Conservation (phyloP, 2,888 invertebrate species). For the Hecatera dysodea region DNA sequence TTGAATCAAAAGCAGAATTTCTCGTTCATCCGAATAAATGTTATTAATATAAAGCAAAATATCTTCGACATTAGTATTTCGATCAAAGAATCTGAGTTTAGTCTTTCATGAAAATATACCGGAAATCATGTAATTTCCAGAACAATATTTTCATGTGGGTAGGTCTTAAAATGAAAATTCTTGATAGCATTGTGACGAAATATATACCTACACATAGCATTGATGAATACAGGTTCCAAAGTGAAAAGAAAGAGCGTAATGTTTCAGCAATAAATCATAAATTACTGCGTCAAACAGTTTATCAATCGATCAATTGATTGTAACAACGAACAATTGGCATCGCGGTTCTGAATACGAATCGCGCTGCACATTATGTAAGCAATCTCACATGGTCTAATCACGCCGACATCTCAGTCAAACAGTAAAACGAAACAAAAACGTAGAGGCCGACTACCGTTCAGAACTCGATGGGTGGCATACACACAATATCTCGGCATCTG, state of each 20-base stretch:
- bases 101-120: constrained; percentile 17
- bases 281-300: constrained; percentile 40
- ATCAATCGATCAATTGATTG: constrained; percentile 53
- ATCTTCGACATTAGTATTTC: constrained; percentile 15
- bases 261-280: constrained; percentile 54
- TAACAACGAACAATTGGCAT: constrained; percentile 51
- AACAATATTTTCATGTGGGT: constrained; percentile 14
- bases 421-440: constrained; percentile 77
- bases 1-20: constrained; percentile 36
- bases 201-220: neutral
- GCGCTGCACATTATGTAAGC: constrained; percentile 47
- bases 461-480: constrained; percentile 83
- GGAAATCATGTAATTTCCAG: constrained; percentile 28
- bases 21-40: constrained; percentile 47
- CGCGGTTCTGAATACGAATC: constrained; percentile 56
- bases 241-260: constrained; percentile 4
- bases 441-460: constrained; percentile 85
- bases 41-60: constrained; percentile 46
- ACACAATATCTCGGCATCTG: constrained; percentile 79
- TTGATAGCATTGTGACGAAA: neutral
- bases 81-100: constrained; percentile 29
- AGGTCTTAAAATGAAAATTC: neutral
- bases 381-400: constrained; percentile 71
- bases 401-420: constrained; percentile 76
- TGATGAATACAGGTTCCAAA: neutral